Evolutionary conservation across 1,140 invertebrate species (phyloP).

Genomic region (Aphelinus atriplicis): DNA sequence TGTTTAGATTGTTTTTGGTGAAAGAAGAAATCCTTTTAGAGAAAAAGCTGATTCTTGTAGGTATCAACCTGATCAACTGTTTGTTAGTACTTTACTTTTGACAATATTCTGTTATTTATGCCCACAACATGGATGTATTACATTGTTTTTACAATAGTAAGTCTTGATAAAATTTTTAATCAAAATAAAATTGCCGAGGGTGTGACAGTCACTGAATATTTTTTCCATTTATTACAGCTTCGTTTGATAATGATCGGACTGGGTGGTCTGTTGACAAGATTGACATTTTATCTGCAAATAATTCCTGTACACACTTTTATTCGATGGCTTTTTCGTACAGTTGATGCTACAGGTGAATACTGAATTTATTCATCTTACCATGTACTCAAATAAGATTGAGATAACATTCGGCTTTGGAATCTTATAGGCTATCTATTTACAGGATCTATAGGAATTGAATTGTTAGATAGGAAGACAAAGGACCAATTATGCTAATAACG

Average conservation of each 20-base stretch:
- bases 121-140: constrained; percentile 93
- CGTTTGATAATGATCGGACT: constrained; percentile 73
- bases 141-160: constrained; percentile 85
- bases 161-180: constrained; percentile 15
- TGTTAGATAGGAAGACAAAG: constrained; percentile 48
- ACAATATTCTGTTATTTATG: constrained; percentile 88
- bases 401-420: too few species aligned
- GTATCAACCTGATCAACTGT: constrained; percentile 87
- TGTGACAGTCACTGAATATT: too few species aligned
- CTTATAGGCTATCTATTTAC: too few species aligned
- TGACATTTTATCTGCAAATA: constrained; percentile 73
- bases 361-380: too few species aligned
- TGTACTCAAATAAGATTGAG: too few species aligned
- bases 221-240: constrained; percentile 71
- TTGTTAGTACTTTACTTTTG: constrained; percentile 89
- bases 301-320: constrained; percentile 75
- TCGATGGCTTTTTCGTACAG: constrained; percentile 72
- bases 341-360: constrained; percentile 71
- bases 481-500: constrained; percentile 55
- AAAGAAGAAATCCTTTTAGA: constrained; percentile 91
- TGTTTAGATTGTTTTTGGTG: constrained; percentile 88
- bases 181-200: constrained; percentile 16
- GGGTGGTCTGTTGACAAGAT: constrained; percentile 71
- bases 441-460: constrained; percentile 61
- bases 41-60: constrained; percentile 81